Evolutionary conservation across 2,797 vertebrate genomes (phyloP).

Genomic region (Oreonectes daqikongensis): DNA sequence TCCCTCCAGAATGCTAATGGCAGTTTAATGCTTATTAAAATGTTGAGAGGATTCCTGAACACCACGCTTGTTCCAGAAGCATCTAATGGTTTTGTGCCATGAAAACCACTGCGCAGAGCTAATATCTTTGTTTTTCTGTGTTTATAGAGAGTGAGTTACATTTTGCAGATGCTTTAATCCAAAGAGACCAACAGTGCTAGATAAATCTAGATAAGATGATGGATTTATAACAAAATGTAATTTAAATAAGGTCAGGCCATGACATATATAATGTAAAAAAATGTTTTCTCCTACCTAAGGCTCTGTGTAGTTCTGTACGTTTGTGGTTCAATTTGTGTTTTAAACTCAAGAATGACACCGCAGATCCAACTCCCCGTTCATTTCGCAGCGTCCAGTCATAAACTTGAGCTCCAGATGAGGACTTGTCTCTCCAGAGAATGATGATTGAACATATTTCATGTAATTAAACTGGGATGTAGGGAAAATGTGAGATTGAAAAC

Average conservation of each 20-base stretch:
- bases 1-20: slow-evolving; percentile 22
- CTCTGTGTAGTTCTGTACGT: background rate
- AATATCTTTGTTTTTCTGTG: slow-evolving; percentile 13
- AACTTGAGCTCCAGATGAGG: slow-evolving; percentile 15
- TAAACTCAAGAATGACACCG: background rate
- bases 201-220: too few relatives aligned
- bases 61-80: background rate
- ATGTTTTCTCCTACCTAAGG: too few relatives aligned
- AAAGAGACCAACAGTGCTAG: too few relatives aligned
- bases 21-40: slow-evolving; percentile 24
- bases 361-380: background rate
- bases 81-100: background rate
- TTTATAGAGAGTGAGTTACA: too few relatives aligned
- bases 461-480: slow-evolving; percentile 52
- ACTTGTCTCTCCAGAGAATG: slow-evolving; percentile 23
- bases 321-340: background rate
- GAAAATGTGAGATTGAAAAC: slow-evolving; percentile 50
- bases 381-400: slow-evolving; percentile 7
- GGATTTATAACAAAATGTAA: too few relatives aligned
- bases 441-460: slow-evolving; percentile 32
- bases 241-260: too few relatives aligned
- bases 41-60: slow-evolving; percentile 26
- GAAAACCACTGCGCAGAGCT: background rate
- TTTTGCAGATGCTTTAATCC: too few relatives aligned
- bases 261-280: too few relatives aligned